Conservation (phyloP, 2,888 invertebrate genomes). For the Apotomis betuletana region DNA sequence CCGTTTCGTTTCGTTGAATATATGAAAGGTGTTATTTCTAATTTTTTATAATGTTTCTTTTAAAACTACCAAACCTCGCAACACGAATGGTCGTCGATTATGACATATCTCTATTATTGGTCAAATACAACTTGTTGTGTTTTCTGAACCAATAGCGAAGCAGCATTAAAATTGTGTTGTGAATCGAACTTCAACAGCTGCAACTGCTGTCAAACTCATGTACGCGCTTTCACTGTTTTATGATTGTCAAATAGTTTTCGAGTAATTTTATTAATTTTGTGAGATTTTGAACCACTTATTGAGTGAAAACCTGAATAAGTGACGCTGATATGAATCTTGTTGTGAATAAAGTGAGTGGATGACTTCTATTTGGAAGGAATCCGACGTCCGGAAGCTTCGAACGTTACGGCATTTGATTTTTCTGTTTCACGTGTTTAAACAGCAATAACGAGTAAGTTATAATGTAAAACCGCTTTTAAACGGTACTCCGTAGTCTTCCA, state of each 20-base stretch:
- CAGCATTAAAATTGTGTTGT: neutral
- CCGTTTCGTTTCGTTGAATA: neutral
- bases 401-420: neutral
- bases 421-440: slow-evolving; percentile 3
- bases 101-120: slow-evolving; percentile 3
- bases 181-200: neutral
- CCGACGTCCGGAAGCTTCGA: neutral
- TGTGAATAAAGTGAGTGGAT: neutral
- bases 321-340: neutral
- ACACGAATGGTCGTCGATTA: neutral
- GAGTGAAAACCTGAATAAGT: slow-evolving; percentile 14
- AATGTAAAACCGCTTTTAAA: neutral
- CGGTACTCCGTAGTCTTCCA: neutral
- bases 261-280: slow-evolving; percentile 19
- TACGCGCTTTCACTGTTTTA: slow-evolving; percentile 28
- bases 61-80: neutral
- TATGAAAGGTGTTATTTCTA: neutral
- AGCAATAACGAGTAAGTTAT: slow-evolving; percentile 23
- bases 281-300: neutral
- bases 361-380: neutral
- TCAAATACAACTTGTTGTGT: neutral
- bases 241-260: slow-evolving; percentile 12
- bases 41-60: neutral
- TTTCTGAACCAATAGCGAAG: slow-evolving; percentile 8
- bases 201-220: slow-evolving; percentile 14